Evolutionary conservation across 1,140 invertebrate genomes (phyloP).

Genomic region (Apis cerana): DNA sequence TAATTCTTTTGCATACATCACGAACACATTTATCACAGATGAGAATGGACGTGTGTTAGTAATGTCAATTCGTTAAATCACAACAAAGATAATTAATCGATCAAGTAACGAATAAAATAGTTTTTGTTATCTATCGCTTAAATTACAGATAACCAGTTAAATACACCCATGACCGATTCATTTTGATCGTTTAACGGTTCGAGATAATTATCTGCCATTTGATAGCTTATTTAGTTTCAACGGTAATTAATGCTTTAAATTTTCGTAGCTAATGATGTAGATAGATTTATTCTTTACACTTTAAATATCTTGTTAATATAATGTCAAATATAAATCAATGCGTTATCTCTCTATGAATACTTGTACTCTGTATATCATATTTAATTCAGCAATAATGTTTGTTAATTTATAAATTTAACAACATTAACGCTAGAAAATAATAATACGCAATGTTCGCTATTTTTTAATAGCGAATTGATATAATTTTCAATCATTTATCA

Average conservation of each 20-base stretch:
- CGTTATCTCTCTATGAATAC: not conserved
- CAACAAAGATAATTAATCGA: not conserved
- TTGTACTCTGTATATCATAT: not conserved
- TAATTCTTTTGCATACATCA: not conserved
- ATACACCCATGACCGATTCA: not conserved
- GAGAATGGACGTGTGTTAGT: not conserved
- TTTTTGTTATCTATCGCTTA: not conserved
- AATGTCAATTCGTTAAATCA: not conserved
- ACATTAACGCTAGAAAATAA: not conserved
- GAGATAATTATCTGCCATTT: not conserved
- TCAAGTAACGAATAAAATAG: not conserved
- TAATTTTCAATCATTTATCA: not conserved
- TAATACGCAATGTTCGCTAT: not conserved
- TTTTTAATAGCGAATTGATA: not conserved
- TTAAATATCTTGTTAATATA: not conserved
- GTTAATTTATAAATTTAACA: not conserved
- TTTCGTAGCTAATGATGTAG: not conserved
- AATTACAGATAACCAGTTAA: conserved; percentile 4
- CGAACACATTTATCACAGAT: too few relatives aligned
- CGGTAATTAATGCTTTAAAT: not conserved
- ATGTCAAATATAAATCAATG: not conserved
- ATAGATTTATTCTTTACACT: not conserved
- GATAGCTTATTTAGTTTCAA: not conserved
- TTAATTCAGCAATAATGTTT: not conserved
- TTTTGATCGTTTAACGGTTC: not conserved